A percentile compares a stretch with the other conserved stretches of the same genome.
phyloP scores from a whole-genome alignment of 2,888 invertebrate genomes.

The Cryptus viduatorius region DNA sequence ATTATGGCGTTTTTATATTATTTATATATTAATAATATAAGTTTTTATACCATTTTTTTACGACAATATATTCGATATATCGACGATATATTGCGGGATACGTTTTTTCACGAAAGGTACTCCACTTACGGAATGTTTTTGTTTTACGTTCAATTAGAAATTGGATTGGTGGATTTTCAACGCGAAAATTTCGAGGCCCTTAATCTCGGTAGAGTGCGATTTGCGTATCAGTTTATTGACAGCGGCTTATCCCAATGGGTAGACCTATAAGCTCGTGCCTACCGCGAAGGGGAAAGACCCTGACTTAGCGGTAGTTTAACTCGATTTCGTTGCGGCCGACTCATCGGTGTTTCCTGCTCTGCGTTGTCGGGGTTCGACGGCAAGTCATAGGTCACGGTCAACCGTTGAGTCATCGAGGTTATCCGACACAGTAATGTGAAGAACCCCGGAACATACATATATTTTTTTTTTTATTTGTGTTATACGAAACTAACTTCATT shows the following conservation, averaged over 20 bases:
- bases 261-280: slow-evolving; percentile 13
- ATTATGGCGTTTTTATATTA: too few species aligned
- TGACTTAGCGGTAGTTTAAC: slow-evolving; percentile 12
- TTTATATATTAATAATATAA: too few species aligned
- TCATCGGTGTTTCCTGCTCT: slow-evolving; percentile 37
- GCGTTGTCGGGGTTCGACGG: slow-evolving; percentile 23
- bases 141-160: neutral
- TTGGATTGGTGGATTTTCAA: neutral
- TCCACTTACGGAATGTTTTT: neutral
- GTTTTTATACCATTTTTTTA: too few species aligned
- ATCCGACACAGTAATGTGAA: neutral
- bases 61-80: neutral
- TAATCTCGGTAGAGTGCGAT: neutral
- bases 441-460: neutral
- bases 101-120: too few species aligned
- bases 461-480: too few species aligned
- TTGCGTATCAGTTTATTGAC: neutral
- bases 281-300: slow-evolving; percentile 3
- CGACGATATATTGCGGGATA: too few species aligned
- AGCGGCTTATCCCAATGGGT: neutral
- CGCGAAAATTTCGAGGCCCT: too few species aligned
- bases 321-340: slow-evolving; percentile 6
- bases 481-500: neutral
- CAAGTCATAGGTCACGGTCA: slow-evolving; percentile 38
- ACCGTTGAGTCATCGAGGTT: slow-evolving; percentile 43